phyloP scores from a whole-genome alignment of 1,140 invertebrate species.

The Berghia stephanieae region DNA sequence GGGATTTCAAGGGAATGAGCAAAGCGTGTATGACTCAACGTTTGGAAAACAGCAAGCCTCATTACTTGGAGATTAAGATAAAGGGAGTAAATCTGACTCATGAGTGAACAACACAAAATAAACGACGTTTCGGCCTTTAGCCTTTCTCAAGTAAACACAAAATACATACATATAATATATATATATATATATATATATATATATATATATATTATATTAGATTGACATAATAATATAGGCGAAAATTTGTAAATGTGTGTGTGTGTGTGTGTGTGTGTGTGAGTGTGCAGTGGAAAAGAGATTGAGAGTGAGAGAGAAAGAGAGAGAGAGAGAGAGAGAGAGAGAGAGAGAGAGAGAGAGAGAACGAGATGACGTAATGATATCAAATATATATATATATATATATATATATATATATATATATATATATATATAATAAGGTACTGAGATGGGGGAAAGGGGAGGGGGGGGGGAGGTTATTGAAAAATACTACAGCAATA shows the following conservation, averaged over 20 bases:
- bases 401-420: conserved; percentile 3
- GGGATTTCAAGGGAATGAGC: no score
- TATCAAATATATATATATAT: background rate
- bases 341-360: conserved; percentile 10
- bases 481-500: no score
- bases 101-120: no score
- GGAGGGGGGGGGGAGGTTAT: background rate
- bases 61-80: background rate
- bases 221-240: no score
- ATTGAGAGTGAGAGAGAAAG: background rate
- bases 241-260: no score
- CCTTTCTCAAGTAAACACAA: no score
- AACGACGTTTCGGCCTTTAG: no score
- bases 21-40: no score
- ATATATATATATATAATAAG: background rate
- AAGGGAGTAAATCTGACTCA: no score
- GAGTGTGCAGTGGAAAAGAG: no score
- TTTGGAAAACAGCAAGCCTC: no score
- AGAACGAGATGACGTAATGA: background rate
- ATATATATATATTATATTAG: conserved; percentile 8
- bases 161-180: no score
- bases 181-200: background rate
- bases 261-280: conserved; percentile 22
- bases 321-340: conserved; percentile 19
- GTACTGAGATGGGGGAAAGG: background rate